These are phyloP conservation scores for Sabellastarte sp. DNA, from an alignment of 2,888 invertebrate species.

Conservation along the genomic window DNA sequence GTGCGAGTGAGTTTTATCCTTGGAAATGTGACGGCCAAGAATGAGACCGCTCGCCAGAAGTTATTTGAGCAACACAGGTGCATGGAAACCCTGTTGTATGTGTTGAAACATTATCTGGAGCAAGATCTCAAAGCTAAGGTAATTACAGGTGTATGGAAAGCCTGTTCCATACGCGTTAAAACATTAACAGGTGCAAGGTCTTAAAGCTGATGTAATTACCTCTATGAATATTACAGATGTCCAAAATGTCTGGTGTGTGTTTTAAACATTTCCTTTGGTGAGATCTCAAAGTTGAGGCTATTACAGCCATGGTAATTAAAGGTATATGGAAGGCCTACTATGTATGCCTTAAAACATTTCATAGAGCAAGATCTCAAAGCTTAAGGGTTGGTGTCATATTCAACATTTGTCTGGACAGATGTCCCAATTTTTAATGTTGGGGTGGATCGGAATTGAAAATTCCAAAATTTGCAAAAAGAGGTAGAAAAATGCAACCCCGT, in stretches of 20 bases:
- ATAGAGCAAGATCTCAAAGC: slow-evolving; percentile 40
- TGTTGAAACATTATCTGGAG: slow-evolving; percentile 50
- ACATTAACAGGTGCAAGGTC: slow-evolving; percentile 44
- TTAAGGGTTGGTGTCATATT: too few relatives aligned
- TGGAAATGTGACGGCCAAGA: slow-evolving; percentile 80
- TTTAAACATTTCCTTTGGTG: too few relatives aligned
- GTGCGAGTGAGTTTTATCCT: slow-evolving; percentile 79
- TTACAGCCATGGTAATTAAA: too few relatives aligned
- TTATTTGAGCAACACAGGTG: slow-evolving; percentile 50
- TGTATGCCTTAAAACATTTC: slow-evolving; percentile 49
- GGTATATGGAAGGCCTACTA: slow-evolving; percentile 48
- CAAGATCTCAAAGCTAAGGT: slow-evolving; percentile 32
- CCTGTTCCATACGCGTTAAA: slow-evolving; percentile 48
- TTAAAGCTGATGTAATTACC: slow-evolving; percentile 32
- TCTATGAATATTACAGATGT: too few relatives aligned
- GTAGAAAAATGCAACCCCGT: too few relatives aligned
- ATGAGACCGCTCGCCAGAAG: slow-evolving; percentile 67
- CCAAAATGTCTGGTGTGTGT: too few relatives aligned
- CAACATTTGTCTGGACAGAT: too few relatives aligned
- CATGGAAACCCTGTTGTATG: slow-evolving; percentile 46
- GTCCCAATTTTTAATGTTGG: too few relatives aligned
- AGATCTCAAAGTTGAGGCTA: too few relatives aligned
- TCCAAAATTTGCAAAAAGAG: too few relatives aligned
- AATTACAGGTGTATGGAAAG: slow-evolving; percentile 41
- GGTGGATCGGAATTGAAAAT: too few relatives aligned